Percentiles rank a stretch among this genome's conserved stretches.
Evolutionary conservation across 2,797 vertebrate genomes (phyloP).

Genomic region (Miichthys miiuy): DNA sequence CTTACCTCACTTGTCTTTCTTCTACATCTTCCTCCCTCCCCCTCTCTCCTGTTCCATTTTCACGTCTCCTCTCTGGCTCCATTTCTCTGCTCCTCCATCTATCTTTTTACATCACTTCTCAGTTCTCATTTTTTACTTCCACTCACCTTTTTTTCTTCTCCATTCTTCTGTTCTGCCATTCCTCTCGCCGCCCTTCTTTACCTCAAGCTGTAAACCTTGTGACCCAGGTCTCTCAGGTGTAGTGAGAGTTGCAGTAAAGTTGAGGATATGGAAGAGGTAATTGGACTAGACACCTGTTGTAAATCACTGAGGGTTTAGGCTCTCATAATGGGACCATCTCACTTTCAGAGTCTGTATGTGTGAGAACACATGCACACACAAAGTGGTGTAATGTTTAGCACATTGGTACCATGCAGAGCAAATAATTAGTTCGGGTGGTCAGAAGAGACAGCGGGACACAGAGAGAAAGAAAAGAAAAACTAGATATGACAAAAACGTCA

Average conservation of each 20-base stretch:
- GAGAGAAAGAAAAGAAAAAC: background rate
- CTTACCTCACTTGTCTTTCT: background rate
- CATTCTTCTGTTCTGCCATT: slow-evolving; percentile 13
- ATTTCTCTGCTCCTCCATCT: background rate
- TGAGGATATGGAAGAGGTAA: slow-evolving; percentile 54
- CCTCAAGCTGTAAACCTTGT: slow-evolving; percentile 57
- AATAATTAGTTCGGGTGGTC: slow-evolving; percentile 14
- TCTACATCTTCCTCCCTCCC: background rate
- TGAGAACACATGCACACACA: slow-evolving; percentile 6
- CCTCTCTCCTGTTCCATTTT: background rate
- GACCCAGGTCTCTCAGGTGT: slow-evolving; percentile 66
- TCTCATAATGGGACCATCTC: slow-evolving; percentile 53
- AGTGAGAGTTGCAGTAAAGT: slow-evolving; percentile 56
- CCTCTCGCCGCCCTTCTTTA: slow-evolving; percentile 11
- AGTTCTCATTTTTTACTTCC: background rate
- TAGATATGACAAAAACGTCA: background rate
- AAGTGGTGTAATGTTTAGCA: slow-evolving; percentile 29
- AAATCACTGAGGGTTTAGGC: slow-evolving; percentile 67
- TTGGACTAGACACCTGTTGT: slow-evolving; percentile 69
- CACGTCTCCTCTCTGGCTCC: background rate
- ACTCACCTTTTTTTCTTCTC: slow-evolving; percentile 7
- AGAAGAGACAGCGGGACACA: background rate
- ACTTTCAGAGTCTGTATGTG: slow-evolving; percentile 18
- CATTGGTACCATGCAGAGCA: slow-evolving; percentile 54
- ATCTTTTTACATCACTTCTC: background rate